phyloP scores from a whole-genome alignment of 2,113 vertebrate species.

The Pluvialis apricaria region DNA sequence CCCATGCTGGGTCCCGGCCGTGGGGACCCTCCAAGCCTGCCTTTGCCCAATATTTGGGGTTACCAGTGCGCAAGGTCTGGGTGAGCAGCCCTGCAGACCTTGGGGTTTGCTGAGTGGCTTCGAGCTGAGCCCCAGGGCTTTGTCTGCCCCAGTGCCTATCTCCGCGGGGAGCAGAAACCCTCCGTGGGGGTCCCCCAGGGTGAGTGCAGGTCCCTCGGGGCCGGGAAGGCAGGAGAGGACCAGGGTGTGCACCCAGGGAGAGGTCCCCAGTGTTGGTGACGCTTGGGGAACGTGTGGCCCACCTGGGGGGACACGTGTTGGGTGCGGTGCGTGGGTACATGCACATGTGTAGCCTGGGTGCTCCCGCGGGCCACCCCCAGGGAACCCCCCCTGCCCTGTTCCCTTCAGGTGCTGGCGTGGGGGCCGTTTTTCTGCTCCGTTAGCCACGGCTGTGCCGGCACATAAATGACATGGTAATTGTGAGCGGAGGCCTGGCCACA shows the following conservation, averaged over 20 bases:
- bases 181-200: too few species aligned
- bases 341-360: neutral
- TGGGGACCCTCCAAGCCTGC: neutral
- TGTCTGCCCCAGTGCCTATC: neutral
- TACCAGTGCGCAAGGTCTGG: too few species aligned
- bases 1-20: fast-evolving
- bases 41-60: neutral
- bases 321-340: neutral
- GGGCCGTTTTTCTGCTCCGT: slow-evolving; percentile 37
- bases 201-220: neutral
- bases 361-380: neutral
- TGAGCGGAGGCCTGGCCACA: neutral
- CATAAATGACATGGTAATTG: slow-evolving; percentile 65
- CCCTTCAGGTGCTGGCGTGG: neutral
- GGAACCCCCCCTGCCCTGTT: neutral
- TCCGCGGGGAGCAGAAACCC: neutral
- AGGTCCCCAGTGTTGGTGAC: neutral
- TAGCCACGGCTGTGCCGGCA: slow-evolving; percentile 38
- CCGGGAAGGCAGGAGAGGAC: neutral
- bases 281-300: fast-evolving
- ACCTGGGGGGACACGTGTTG: fast-evolving
- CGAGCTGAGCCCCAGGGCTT: fast-evolving
- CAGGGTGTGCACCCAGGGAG: fast-evolving
- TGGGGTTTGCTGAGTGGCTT: neutral
- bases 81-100: neutral